Base-by-base conservation (phyloP, 2,797 vertebrate species). In the Anableps anableps region DNA sequence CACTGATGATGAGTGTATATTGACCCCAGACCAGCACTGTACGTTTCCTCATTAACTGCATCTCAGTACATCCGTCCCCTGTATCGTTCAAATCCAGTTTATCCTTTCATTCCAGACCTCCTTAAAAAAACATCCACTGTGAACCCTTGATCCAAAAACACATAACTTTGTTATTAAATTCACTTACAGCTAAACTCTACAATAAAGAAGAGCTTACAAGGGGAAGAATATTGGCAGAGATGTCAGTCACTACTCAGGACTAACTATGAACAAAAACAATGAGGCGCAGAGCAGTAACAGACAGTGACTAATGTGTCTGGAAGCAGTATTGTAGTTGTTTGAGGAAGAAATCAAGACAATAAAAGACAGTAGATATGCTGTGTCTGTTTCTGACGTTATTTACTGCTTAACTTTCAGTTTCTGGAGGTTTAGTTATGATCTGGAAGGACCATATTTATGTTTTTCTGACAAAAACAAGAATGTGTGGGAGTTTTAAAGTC, bases 81-180 rank as follows among this genome's bases (percentile, higher is more conserved):
- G 72, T 43, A 74, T 75, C 26, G 29, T 77, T 79, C 82, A 36
- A 68, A 79, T 58, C 78, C 9, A 72, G 55, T 47, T 86, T 80
- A 70, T 26, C 55, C 45, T 80, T 81, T 14, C 90, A 87, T 80
- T 90, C 23, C 74, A 80, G 79, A 75, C 23, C 51, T 78, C 50
- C 38, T 81, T 84, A 80, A 87, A 88, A 86, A 88, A 88, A 81
- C 76, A 86, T 81, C 76, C 86, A 88, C 82, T 76, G 75, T 78
- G 81, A 85, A 74, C 79, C 75, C 77, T 85, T 10, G 72, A 86
- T 74, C 75, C 80, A 53, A 86, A 88, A 86, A 55, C 82, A 80
- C 80, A 92, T 90, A 89, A 36, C 79, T 91, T 16, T 79, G 81
- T 89, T 91, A 93, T 91, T 91, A 91, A 89, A 93, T 87, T 75